Evolutionary conservation across 2,797 vertebrate genomes (phyloP).

Genomic region (Apogon talboti): DNA sequence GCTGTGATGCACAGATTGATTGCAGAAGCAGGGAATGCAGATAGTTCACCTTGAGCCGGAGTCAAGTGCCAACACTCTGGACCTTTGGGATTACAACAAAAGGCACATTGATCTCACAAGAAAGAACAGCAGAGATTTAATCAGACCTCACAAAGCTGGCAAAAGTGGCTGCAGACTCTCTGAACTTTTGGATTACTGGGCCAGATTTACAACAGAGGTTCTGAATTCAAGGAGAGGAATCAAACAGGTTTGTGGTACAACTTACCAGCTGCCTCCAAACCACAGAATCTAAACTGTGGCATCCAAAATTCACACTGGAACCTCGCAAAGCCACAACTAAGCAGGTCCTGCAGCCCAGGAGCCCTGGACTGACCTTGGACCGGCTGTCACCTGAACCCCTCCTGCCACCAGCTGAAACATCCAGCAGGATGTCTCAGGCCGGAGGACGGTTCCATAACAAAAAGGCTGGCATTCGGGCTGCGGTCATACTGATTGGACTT

Average conservation of each 20-base stretch:
- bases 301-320: slow-evolving; percentile 59
- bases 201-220: slow-evolving; percentile 1
- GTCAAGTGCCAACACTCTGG: slow-evolving; percentile 47
- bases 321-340: slow-evolving; percentile 57
- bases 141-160: slow-evolving; percentile 15
- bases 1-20: slow-evolving; percentile 43
- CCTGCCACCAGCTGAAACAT: slow-evolving; percentile 61
- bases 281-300: slow-evolving; percentile 24
- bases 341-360: slow-evolving; percentile 61
- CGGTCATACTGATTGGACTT: slow-evolving; percentile 95
- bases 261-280: slow-evolving; percentile 21
- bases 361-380: slow-evolving; percentile 71
- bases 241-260: slow-evolving; percentile 44
- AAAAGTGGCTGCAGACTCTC: slow-evolving; percentile 10
- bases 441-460: slow-evolving; percentile 87
- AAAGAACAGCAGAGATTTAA: slow-evolving; percentile 27
- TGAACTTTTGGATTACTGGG: slow-evolving; percentile 45
- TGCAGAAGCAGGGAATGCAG: slow-evolving; percentile 60
- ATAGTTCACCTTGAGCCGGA: slow-evolving; percentile 76
- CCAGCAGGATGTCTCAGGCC: slow-evolving; percentile 83
- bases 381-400: slow-evolving; percentile 64
- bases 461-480: slow-evolving; percentile 93
- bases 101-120: slow-evolving; percentile 19
- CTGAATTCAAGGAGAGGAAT: slow-evolving; percentile 23
- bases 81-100: slow-evolving; percentile 65